phyloP scores from a whole-genome alignment of 2,888 invertebrate genomes.

The Craniophora ligustri region DNA sequence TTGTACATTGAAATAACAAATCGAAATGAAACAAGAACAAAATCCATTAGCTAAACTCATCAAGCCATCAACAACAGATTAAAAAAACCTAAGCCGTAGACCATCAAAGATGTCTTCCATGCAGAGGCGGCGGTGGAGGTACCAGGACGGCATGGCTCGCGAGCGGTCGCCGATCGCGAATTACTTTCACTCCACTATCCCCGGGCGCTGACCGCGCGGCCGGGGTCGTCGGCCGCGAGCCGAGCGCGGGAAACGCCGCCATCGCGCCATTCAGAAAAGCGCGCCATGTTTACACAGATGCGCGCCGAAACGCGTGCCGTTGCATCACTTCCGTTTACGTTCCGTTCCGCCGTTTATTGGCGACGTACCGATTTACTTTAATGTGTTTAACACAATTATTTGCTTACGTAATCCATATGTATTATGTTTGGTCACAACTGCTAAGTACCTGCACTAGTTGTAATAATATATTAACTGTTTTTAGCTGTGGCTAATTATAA shows the following conservation, averaged over 20 bases:
- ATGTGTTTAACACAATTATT: conserved; percentile 62
- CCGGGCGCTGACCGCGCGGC: conserved; percentile 83
- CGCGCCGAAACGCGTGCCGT: conserved; percentile 85
- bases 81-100: conserved; percentile 46
- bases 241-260: conserved; percentile 84
- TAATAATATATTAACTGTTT: background rate
- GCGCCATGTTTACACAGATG: conserved; percentile 88
- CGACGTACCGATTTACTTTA: conserved; percentile 77
- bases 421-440: background rate
- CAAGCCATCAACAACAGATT: conserved; percentile 42
- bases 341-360: conserved; percentile 79
- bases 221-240: conserved; percentile 81
- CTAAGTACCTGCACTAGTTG: background rate
- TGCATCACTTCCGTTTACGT: conserved; percentile 87
- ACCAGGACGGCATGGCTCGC: conserved; percentile 81
- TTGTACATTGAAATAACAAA: conserved; percentile 10
- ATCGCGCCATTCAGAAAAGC: conserved; percentile 85
- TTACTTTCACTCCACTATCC: conserved; percentile 88
- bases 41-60: conserved; percentile 41
- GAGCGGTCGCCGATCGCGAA: conserved; percentile 84
- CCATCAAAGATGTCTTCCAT: conserved; percentile 50
- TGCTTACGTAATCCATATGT: conserved; percentile 46
- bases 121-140: conserved; percentile 57
- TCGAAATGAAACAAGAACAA: conserved; percentile 23
- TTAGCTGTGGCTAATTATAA: conserved; percentile 9